Percentiles rank a stretch among this genome's conserved stretches.
Conservation (phyloP, 2,113 vertebrate species). For the Raphicerus campestris region DNA sequence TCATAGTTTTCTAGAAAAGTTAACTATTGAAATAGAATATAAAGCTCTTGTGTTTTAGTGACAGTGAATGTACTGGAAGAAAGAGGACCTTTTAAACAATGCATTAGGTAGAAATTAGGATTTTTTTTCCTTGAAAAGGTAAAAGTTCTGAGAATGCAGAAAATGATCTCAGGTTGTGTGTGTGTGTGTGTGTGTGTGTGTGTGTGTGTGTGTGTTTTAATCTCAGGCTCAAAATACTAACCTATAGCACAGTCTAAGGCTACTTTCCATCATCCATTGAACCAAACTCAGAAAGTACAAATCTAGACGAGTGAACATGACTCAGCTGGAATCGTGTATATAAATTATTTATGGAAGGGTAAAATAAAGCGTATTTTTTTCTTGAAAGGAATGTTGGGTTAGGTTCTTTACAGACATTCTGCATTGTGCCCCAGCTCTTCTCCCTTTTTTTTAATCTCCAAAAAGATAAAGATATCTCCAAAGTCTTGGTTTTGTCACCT, state of each 20-base stretch:
- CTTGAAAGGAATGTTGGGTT: not conserved
- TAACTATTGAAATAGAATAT: constrained; percentile 53
- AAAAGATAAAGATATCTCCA: not conserved
- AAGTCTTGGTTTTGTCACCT: not conserved
- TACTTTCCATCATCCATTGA: not conserved
- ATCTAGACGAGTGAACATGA: not conserved
- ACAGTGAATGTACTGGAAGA: not conserved
- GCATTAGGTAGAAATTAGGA: not conserved
- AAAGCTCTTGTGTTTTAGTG: not conserved
- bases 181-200: no score
- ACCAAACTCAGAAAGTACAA: not conserved
- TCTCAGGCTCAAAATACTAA: not conserved
- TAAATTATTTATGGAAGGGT: not conserved
- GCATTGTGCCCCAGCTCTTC: not conserved
- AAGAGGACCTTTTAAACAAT: not conserved
- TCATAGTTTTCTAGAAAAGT: not conserved
- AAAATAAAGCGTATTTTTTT: not conserved
- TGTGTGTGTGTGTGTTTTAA: no score
- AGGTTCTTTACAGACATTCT: not conserved
- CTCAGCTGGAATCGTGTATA: not conserved
- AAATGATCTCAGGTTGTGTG: not conserved
- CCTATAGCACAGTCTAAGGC: not conserved
- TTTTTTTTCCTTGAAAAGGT: not conserved
- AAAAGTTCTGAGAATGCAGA: not conserved
- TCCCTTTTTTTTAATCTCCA: not conserved